Evolutionary conservation across 2,113 vertebrate genomes (phyloP), one percentile per base, ranked within the genome.

Genomic region (Corynorhinus townsendii): DNA sequence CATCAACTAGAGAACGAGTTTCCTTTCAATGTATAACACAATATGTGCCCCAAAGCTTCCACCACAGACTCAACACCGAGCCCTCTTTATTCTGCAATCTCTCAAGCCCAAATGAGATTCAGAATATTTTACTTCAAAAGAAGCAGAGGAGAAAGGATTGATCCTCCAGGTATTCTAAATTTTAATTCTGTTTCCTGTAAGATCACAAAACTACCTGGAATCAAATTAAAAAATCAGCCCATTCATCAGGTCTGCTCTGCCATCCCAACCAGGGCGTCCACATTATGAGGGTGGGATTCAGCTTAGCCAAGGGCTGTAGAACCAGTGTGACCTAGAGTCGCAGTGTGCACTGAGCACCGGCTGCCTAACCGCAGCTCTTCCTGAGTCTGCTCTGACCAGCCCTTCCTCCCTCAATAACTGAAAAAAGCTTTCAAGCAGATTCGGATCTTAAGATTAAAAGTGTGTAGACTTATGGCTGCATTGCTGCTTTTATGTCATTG

Each of bases 161-260:
- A 83, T 95, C 43, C 54, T 28, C n/a, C 80, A 52, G 6, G 40
- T 68, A 82, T 91, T 88, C 54, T 81, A 83, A 85, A 89, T 92
- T 87, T 22, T 90, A 64, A 86, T 83, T n/a, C n/a, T 95, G 71
- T 92, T 95, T 88, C 81, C 38, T 92, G 17, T 76, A 82, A 56
- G 64, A 89, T 96, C 17, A 73, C 26, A 26, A 35, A 91, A 66
- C 56, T 76, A 71, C 16, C 80, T 71, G 5, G 28, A 33, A 43
- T 81, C 64, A 47, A 66, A 84, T 81, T 88, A 76, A 80, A 89
- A 94, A 66, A 81, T 75, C 62, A 83, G 54, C 38, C 64, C 86
- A 11, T 68, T 71, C 22, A 35, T 54, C 54, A 86, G 17, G n/a
- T 56, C 30, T 38, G 49, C 47, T 52, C 56, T 77, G 14, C 14